A percentile compares a stretch with the other conserved stretches of the same genome.
Conservation (phyloP, 2,888 invertebrate genomes). For the Helobdella robusta region DNA sequence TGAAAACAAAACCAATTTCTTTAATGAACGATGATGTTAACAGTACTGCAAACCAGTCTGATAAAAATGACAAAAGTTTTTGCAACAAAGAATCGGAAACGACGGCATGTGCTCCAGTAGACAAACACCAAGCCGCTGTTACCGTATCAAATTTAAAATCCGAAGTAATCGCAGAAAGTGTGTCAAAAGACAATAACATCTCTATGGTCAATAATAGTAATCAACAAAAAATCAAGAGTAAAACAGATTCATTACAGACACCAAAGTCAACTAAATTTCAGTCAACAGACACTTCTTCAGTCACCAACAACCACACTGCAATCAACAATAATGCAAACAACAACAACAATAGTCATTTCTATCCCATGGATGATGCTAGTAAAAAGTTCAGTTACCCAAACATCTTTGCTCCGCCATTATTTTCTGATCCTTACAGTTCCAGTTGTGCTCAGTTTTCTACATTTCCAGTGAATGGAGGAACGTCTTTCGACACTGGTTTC, state of each 20-base stretch:
- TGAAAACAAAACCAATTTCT: no score
- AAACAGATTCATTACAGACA: not conserved
- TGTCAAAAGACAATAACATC: not conserved
- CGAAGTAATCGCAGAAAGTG: no score
- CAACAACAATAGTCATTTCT: conserved; percentile 6
- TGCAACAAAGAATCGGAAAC: no score
- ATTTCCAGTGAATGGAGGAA: conserved; percentile 15
- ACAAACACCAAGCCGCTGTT: no score
- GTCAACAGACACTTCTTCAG: not conserved
- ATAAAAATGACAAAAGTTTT: no score
- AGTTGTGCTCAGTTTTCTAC: conserved; percentile 24
- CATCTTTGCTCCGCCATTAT: conserved; percentile 21
- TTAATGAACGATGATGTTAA: no score
- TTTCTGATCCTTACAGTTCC: conserved; percentile 22
- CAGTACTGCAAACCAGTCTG: no score
- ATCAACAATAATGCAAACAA: not conserved
- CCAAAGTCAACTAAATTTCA: not conserved
- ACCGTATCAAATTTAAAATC: no score
- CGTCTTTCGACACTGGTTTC: conserved; percentile 21
- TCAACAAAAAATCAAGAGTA: not conserved
- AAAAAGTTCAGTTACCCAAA: conserved; percentile 22
- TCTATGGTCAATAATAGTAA: not conserved
- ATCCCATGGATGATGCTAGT: conserved; percentile 11
- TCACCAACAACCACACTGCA: conserved; percentile 10
- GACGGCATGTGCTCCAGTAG: no score